Evolutionary conservation across 1,140 invertebrate genomes (phyloP).

Genomic region (Meloidogyne floridensis): DNA sequence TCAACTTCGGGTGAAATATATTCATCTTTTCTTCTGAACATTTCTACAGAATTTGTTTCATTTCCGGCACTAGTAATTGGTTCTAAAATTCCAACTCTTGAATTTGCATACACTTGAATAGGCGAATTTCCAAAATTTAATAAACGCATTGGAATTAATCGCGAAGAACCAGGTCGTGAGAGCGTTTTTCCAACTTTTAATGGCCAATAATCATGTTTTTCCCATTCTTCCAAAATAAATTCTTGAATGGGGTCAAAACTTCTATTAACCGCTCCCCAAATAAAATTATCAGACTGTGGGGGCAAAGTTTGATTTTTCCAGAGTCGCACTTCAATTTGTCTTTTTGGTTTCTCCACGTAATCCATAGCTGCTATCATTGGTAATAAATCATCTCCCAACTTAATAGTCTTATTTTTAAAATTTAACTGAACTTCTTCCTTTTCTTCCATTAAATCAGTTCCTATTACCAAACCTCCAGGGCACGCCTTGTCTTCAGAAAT

Average conservation of each 20-base stretch:
- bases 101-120: conserved; percentile 17
- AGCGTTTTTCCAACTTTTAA: conserved; percentile 23
- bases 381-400: neutral
- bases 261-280: conserved; percentile 13
- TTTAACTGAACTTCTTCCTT: neutral
- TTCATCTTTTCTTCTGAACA: conserved; percentile 18
- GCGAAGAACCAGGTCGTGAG: neutral
- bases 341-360: neutral
- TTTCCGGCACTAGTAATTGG: conserved; percentile 14
- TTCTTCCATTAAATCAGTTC: conserved; percentile 33
- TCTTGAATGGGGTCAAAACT: neutral
- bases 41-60: conserved; percentile 4
- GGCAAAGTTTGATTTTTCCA: neutral
- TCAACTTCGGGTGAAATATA: conserved; percentile 24
- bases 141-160: conserved; percentile 21
- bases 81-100: conserved; percentile 13
- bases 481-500: conserved; percentile 32
- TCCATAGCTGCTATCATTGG: conserved; percentile 18
- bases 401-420: neutral
- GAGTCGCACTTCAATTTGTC: conserved; percentile 23
- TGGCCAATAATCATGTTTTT: conserved; percentile 7
- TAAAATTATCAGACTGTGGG: conserved; percentile 27
- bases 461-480: conserved; percentile 24
- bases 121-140: conserved; percentile 20
- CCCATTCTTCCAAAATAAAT: neutral